Evolutionary conservation across 1,140 invertebrate genomes (phyloP), one percentile per base, ranked within the genome.

Genomic region (Lutraria rhynchaena): DNA sequence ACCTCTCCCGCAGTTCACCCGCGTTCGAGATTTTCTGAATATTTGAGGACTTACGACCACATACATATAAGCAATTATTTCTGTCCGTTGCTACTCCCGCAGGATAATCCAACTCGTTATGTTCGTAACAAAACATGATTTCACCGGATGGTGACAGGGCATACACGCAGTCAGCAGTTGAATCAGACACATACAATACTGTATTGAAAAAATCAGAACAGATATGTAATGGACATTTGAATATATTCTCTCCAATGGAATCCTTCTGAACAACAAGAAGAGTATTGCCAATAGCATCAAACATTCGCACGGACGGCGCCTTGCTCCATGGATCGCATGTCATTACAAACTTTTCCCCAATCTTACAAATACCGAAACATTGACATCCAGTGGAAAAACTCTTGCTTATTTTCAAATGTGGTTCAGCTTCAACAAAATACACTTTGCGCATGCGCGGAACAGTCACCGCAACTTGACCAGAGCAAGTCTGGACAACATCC

Each of bases 321-420:
- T 70, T 69, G 55, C 76, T 80, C 76, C 76, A 80, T 0, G 76
- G 76, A 22, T 69, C 76, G 60, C 76, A 80, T n/a, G 65, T 80
- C 4, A 69, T 24, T 1, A 55, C 76, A 33, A 41, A 80, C 29
- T 57, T 70, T 17, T 69, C 55, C 0, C 29, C 27, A 13, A 80
- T 29, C 60, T 70, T 69, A 27, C 76, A 80, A 24, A 80, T 80
- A 4, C 76, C 76, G 49, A 80, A 80, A 49, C 76, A 80, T 17
- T 80, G 61, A 58, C 63, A 69, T 17, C 41, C 24, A 1, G 76
- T 80, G 7, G 57, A 31, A 35, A 80, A 69, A 4, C 33, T 17
- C 35, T 49, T 46, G 17, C 55, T 51, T 58, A 70, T 60, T 37
- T 53, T 44, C n/a, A 80, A 53, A 37, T 77, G 58, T 11, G 76